Evolutionary conservation across 2,888 invertebrate species (phyloP).

Genomic region (Patella pellucida): DNA sequence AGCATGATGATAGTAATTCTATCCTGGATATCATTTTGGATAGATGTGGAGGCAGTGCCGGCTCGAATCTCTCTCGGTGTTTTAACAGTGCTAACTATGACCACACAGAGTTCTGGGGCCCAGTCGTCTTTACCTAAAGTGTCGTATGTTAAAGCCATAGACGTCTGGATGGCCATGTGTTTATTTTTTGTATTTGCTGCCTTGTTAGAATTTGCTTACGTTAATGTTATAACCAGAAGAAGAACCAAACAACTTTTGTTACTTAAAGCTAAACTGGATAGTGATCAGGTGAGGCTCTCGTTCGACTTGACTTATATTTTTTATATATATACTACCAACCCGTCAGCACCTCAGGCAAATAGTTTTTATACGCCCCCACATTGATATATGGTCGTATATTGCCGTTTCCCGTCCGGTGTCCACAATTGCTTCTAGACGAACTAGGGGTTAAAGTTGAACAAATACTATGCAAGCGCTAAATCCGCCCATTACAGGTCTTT

Average conservation of each 20-base stretch:
- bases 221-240: conserved; percentile 74
- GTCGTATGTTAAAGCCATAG: conserved; percentile 92
- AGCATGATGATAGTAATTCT: conserved; percentile 92
- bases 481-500: too few species aligned
- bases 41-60: conserved; percentile 86
- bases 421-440: too few species aligned
- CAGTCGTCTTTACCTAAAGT: conserved; percentile 91
- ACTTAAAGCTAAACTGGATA: not conserved
- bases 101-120: conserved; percentile 92
- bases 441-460: too few species aligned
- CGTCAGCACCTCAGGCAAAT: too few species aligned
- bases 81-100: conserved; percentile 80
- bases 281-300: not conserved
- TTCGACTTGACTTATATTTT: too few species aligned
- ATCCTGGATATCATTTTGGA: conserved; percentile 98
- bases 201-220: conserved; percentile 89
- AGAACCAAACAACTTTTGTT: conserved; percentile 11
- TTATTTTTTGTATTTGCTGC: conserved; percentile 90
- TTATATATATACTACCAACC: too few species aligned
- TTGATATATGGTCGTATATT: too few species aligned
- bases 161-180: conserved; percentile 74
- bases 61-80: conserved; percentile 91
- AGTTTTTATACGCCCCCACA: too few species aligned
- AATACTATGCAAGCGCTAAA: too few species aligned
- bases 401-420: too few species aligned